phyloP scores from a whole-genome alignment of 2,888 invertebrate genomes.

The Tenthredo mesomela region DNA sequence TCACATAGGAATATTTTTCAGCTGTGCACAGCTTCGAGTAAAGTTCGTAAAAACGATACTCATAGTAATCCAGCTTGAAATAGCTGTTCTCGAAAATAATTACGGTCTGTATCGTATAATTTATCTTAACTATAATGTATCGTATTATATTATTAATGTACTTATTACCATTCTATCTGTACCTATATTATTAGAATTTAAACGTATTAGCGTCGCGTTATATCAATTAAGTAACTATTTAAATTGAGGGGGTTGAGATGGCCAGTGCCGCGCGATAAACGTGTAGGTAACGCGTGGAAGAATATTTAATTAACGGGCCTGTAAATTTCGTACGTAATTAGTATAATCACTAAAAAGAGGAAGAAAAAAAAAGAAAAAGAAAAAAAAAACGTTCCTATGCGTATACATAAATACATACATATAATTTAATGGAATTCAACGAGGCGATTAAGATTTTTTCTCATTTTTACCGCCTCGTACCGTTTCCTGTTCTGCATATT shows the following conservation, averaged over 20 bases:
- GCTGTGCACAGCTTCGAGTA: not conserved
- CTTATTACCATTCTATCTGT: constrained; percentile 16
- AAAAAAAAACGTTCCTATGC: not conserved
- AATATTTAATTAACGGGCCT: constrained; percentile 29
- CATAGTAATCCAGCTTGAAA: not conserved
- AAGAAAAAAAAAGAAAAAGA: not conserved
- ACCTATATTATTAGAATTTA: constrained; percentile 24
- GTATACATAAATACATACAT: not conserved
- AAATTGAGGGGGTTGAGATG: constrained; percentile 21
- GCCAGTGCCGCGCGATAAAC: constrained; percentile 16
- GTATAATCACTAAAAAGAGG: not conserved
- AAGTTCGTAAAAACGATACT: constrained; percentile 4
- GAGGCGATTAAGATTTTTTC: not conserved
- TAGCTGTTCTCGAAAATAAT: not conserved
- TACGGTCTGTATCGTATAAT: constrained; percentile 19
- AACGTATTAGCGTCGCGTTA: not conserved
- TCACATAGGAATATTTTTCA: not conserved
- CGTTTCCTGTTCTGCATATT: not conserved
- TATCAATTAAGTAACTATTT: constrained; percentile 16
- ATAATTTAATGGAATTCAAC: not conserved
- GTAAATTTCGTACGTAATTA: not conserved
- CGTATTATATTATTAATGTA: constrained; percentile 24
- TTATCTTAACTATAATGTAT: constrained; percentile 37
- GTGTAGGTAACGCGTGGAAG: not conserved
- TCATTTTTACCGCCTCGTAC: not conserved